Conservation (phyloP, 2,113 vertebrate species). For the Leptobrachium ailaonicum region DNA sequence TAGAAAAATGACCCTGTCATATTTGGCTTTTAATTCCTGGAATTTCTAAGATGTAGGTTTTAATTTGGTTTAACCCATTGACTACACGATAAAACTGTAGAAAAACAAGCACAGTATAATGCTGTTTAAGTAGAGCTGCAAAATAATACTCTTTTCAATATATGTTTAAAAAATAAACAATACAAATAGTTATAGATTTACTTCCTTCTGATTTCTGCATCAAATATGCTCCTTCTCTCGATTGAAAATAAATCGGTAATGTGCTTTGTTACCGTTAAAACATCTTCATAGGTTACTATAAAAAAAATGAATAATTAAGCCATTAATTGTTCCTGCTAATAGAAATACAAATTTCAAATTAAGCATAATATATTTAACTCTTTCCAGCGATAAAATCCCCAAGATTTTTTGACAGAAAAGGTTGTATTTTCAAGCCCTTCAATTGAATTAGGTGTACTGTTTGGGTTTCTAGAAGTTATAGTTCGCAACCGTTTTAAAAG, state of each 20-base stretch:
- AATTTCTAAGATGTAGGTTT: conserved; percentile 39
- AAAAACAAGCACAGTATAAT: background rate
- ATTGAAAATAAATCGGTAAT: background rate
- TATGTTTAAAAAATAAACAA: background rate
- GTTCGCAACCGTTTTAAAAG: too few species aligned
- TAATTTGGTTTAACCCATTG: conserved; percentile 39
- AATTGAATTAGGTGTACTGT: too few species aligned
- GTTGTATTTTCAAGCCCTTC: too few species aligned
- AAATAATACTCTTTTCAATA: background rate
- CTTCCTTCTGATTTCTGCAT: background rate
- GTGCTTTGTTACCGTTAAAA: background rate
- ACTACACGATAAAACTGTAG: background rate
- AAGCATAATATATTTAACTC: too few species aligned
- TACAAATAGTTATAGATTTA: background rate
- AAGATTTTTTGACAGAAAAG: too few species aligned
- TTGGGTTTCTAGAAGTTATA: too few species aligned
- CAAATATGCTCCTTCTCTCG: background rate
- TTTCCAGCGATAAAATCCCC: too few species aligned
- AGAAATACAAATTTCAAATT: too few species aligned
- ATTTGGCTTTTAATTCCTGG: conserved; percentile 49
- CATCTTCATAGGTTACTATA: background rate
- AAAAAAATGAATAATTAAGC: too few species aligned
- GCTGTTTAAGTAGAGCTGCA: background rate
- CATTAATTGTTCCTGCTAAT: too few species aligned
- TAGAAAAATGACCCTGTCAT: conserved; percentile 45